A percentile compares a stretch with the other conserved stretches of the same genome.
Conservation (phyloP, 2,113 vertebrate genomes). For the Arothron firmamentum region DNA sequence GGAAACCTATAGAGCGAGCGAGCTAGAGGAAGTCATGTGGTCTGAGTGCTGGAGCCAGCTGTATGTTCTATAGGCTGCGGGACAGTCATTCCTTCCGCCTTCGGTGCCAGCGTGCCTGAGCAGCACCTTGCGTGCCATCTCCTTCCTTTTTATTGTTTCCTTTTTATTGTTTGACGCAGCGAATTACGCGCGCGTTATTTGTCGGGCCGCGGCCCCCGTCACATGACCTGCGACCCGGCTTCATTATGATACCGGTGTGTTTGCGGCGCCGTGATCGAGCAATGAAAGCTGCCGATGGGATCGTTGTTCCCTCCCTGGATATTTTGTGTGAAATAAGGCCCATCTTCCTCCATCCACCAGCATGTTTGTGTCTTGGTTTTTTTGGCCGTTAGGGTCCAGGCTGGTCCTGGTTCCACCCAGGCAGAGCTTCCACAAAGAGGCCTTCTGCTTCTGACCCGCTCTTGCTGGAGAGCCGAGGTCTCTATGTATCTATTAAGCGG, state of each 20-base stretch:
- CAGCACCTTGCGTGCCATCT: slow-evolving; percentile 26
- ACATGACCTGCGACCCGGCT: background rate
- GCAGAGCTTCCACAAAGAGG: slow-evolving; percentile 30
- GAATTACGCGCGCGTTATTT: slow-evolving; percentile 6
- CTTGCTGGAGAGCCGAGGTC: slow-evolving; percentile 23
- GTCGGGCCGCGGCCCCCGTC: background rate
- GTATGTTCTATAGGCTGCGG: slow-evolving; percentile 18
- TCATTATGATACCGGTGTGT: background rate
- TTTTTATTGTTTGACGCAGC: slow-evolving; percentile 54
- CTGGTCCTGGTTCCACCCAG: slow-evolving; percentile 24
- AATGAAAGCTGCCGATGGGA: background rate
- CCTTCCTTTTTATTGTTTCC: slow-evolving; percentile 51
- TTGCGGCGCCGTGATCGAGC: background rate
- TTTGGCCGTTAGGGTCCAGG: slow-evolving; percentile 16
- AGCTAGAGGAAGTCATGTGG: slow-evolving; percentile 59
- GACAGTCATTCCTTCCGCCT: background rate
- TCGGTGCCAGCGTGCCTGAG: slow-evolving; percentile 11
- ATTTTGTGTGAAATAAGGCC: background rate
- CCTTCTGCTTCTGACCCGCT: slow-evolving; percentile 31
- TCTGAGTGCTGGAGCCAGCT: slow-evolving; percentile 15
- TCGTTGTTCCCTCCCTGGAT: no score
- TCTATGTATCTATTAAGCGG: background rate
- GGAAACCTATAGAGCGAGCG: slow-evolving; percentile 24
- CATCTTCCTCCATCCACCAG: background rate
- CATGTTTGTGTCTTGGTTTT: slow-evolving; percentile 16